phyloP scores from a whole-genome alignment of 2,113 vertebrate species.

The Abramis brama region DNA sequence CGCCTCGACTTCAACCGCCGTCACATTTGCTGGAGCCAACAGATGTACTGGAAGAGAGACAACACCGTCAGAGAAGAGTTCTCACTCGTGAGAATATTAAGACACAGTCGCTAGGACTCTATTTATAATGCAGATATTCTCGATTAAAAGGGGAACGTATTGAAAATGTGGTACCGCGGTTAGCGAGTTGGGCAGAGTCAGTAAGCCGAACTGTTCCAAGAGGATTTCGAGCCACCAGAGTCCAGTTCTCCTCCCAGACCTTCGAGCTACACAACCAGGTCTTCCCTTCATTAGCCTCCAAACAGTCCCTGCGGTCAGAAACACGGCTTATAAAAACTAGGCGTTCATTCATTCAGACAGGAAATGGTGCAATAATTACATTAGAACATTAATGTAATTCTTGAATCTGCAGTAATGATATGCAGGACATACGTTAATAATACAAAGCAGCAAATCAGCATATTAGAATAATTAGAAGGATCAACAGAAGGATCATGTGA shows the following conservation, averaged over 20 bases:
- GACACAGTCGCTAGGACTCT: neutral
- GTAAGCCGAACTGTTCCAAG: conserved; percentile 67
- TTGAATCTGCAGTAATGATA: neutral
- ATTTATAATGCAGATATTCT: neutral
- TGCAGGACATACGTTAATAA: neutral
- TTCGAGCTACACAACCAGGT: conserved; percentile 23
- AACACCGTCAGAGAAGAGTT: neutral
- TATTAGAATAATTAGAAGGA: neutral
- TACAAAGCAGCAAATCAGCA: neutral
- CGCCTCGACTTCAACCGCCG: neutral
- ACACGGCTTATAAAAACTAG: neutral
- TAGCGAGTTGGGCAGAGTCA: conserved; percentile 67
- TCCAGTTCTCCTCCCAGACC: conserved; percentile 72
- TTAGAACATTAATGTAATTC: neutral
- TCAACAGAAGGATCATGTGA: neutral
- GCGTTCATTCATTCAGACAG: neutral
- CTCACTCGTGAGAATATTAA: neutral
- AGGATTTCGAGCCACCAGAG: conserved; percentile 69
- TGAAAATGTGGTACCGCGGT: conserved; percentile 66
- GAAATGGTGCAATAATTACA: neutral
- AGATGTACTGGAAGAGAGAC: conserved; percentile 65
- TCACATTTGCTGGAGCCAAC: conserved; percentile 60
- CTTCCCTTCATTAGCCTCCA: neutral
- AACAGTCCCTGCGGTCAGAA: conserved; percentile 35
- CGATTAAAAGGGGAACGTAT: neutral